Evolutionary conservation across 2,888 invertebrate genomes (phyloP), one percentile per base, ranked within the genome.

Genomic region (Galerucella pusilla): DNA sequence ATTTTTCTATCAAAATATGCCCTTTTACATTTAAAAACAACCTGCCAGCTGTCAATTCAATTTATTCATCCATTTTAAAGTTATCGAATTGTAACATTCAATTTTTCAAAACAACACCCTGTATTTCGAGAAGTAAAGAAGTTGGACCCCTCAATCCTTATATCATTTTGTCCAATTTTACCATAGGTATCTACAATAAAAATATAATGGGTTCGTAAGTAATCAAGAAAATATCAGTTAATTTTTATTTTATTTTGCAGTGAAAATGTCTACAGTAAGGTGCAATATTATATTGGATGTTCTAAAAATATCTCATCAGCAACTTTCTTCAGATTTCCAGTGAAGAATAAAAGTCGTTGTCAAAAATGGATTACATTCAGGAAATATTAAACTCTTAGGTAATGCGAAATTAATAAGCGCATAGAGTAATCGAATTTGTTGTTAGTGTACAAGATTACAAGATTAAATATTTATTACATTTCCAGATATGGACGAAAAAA

Each of bases 401-500:
- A 52, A 10, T 52, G 52, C 14, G 14, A 52, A 52, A 52, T 52
- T 52, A 52, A 46, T 3, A 46, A 46, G 46, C 46, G 46, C 46
- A 46, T 11, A 5, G 5, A 46, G 9, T 46, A 46, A 52, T 52
- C n/a, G 52, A 52, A 52, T 52, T 52, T 52, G 52, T 52, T 52
- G 52, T 52, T 52, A 14, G 52, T 52, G 14, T 52, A 52, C 14
- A 14, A 52, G 14, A 12, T 52, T 14, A 20, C 52, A 52, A 52
- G 52, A 52, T 52, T 52, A 14, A 52, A 52, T 52, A 52, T 52
- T n/a, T 52, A 52, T 3, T 14, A 52, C 52, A 52, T 52, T 52
- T 52, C 52, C 52, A 52, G 52, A 52, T 52, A 52, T 52, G 52
- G 52, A 52, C 52, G 52, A 52, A 52, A 52, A 52, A 49, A 49